Base-by-base conservation (phyloP, 2,888 invertebrate genomes). In the Pristionchus arcanus region DNA sequence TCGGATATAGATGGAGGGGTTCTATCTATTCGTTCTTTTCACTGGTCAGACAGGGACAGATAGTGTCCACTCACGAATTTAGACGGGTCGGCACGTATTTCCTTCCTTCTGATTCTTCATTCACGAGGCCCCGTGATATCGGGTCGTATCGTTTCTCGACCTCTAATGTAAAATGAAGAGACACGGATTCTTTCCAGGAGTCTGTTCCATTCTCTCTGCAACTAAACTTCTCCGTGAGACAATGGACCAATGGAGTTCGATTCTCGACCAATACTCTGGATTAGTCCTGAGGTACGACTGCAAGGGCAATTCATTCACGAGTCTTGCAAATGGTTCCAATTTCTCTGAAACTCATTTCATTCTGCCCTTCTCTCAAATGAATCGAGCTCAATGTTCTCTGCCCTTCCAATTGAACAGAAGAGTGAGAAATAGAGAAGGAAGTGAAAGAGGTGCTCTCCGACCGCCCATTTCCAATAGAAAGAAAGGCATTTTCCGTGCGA, bases 181-280 rank as follows among this genome's bases (percentile, higher is more conserved):
- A 59, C 13, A 5, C n/a, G n/a, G n/a, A 13, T 31, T 15, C 11
- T 9, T 86, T 84, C 1, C 37, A 86, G 86, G 66, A 42, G 4
- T 66, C 11, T 66, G 49, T 9, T 86, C 86, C n/a, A 86, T 63
- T 28, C 83, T 84, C 28, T 84, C 28, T 13, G 83, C 83, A 0
- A 84, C 83, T 25, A 84, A 84, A 16, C 53, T 53, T 16, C 83
- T 84, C 25, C 34, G 37, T 15, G 83, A 84, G 16, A 84, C 53
- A 21, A 84, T 84, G 83, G 83, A 55, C 28, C 37, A 84, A 84
- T 91, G 92, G 92, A 90, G 91, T 7, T 90, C 91, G 16, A 89
- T 90, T 0, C 91, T 92, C 21, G 92, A 92, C 91, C 92, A 93
- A 88, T 91, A 91, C 81, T 91, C 91, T 71, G 92, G 91, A 49